Evolutionary conservation across 30 jellyfish, hydroid and myxozoan species (phyloP), one percentile per base, ranked within the genome.

Genomic region (Chrysaora quinquecirrha): DNA sequence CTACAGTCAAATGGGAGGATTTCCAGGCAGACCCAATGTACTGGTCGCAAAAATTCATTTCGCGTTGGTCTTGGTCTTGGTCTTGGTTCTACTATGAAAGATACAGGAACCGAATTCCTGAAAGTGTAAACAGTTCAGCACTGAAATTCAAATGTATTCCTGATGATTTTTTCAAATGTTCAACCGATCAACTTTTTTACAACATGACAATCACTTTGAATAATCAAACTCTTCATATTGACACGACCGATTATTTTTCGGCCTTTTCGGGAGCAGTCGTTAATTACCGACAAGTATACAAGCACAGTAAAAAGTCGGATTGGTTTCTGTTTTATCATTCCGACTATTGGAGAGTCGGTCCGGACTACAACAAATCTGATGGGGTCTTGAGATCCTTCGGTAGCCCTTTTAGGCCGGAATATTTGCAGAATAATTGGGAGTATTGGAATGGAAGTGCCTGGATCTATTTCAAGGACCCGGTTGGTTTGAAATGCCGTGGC

Each of bases 251-350:
- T 33, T 64, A 64, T 23, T 85, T 62, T 28, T 69, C 46, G 19
- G 70, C 30, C 21, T 0, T 49, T 21, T 20, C 34, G 30, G 96
- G 75, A 0, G 84, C 34, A 7, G 2, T 16, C 31, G 25, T 19
- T 0, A 35, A 34, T 34, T 33, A 43, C 78, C 43, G 96, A 54
- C 90, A 52, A 19, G 88, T 64, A 23, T 86, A 76, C 83, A 65
- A 76, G 27, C 90, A 76, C 87, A 65, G 75, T 49, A 60, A 84
- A 25, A 58, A 23, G 19, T 2, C 71, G 19, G 28, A 34, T 18
- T 71, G 76, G 80, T 56, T 66, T n/a, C n/a, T n/a, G n/a, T n/a
- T n/a, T n/a, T n/a, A n/a, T n/a, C n/a, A n/a, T n/a, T n/a, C n/a
- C n/a, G n/a, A n/a, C n/a, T n/a, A n/a, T n/a, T n/a, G n/a, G n/a